Percentiles rank a stretch among this genome's conserved stretches.
Evolutionary conservation across 2,797 vertebrate species (phyloP).

Genomic region (Pristis pectinata): DNA sequence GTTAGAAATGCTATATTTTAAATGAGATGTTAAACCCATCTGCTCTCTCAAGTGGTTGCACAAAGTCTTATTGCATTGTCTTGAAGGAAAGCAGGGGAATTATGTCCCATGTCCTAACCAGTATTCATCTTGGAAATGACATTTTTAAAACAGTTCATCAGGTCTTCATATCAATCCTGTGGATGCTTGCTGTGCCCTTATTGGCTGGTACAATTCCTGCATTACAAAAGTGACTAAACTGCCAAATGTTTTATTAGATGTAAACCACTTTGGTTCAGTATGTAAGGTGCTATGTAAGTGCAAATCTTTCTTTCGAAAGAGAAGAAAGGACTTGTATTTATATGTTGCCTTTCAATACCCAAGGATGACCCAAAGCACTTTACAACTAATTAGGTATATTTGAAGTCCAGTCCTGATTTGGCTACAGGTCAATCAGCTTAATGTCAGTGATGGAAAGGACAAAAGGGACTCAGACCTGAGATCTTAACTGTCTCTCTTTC

Average conservation of each 20-base stretch:
- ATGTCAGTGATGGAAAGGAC: background rate
- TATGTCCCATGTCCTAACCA: background rate
- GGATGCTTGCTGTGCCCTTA: background rate
- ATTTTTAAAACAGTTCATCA: background rate
- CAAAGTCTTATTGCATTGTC: background rate
- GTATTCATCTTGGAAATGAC: background rate
- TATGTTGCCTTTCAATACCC: too few species aligned
- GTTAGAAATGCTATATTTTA: background rate
- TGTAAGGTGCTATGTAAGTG: background rate
- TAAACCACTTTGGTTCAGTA: too few species aligned
- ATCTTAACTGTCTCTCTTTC: too few species aligned
- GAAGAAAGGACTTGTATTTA: too few species aligned
- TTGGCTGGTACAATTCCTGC: background rate
- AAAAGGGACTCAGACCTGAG: too few species aligned
- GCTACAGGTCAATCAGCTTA: background rate
- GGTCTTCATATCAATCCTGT: background rate
- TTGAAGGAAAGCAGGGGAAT: background rate
- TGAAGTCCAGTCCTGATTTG: background rate
- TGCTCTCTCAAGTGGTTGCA: background rate
- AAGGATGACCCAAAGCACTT: too few species aligned
- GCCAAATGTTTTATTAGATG: background rate
- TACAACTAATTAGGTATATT: too few species aligned
- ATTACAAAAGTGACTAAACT: background rate
- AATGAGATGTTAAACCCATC: background rate
- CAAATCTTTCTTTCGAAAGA: too few species aligned